Evolutionary conservation across 2,888 invertebrate genomes (phyloP), one percentile per base, ranked within the genome.

Genomic region (Lithosia quadra): DNA sequence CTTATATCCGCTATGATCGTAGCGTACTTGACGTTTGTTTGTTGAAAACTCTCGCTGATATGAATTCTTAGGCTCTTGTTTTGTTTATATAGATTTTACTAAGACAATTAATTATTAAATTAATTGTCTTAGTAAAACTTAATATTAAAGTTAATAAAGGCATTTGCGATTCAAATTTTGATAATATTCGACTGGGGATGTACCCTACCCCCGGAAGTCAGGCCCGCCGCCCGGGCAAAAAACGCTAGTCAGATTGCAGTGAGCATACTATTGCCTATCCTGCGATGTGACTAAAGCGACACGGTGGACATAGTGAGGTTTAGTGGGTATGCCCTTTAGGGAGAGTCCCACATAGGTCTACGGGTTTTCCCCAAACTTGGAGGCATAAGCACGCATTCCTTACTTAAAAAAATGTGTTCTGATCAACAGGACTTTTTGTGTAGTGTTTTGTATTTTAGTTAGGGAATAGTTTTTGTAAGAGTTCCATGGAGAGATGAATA

Each of bases 1-100:
- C 59, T 66, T 73, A 61, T 74, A 68, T 70, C 69, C 59, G 69
- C 68, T 74, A 56, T 55, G 61, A 57, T 53, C 61, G 33, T n/a
- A n/a, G n/a, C n/a, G 70, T 62, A 69, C 36, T 60, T 36, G 28
- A 61, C 67, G 67, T 72, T 68, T 72, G 66, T 68, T 68, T 62
- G 57, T 67, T 10, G 49, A 58, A 49, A 55, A 62, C 55, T 36
- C 13, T 66, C 55, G 53, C 13, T 66, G 58, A 59, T 66, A 22
- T 65, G 39, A 39, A 69, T 63, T 53, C 66, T 55, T 43, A 33
- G 28, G 57, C 63, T 63, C 71, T 65, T 65, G 66, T 63, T 63
- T 59, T 66, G 69, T 69, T 66, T 59, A 59, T 66, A 65, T n/a
- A n/a, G n/a, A n/a, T n/a, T n/a, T 28, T 49, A 61, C 33, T 61